A percentile compares a stretch with the other conserved stretches of the same genome.
Conservation (phyloP, 1,140 invertebrate species). For the Cotesia typhae region DNA sequence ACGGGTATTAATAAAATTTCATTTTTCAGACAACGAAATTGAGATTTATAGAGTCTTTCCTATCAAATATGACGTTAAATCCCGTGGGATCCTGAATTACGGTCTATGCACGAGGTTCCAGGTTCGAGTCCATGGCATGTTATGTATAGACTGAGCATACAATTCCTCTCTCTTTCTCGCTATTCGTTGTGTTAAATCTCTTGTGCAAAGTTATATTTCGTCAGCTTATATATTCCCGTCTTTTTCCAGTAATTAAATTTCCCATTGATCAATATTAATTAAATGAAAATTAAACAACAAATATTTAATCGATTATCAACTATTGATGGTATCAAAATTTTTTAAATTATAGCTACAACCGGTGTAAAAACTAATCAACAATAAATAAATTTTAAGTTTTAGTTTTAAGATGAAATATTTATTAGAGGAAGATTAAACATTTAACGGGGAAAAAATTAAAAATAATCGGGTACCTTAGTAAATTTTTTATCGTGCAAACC, state of each 20-base stretch:
- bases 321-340: too few relatives aligned
- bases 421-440: background rate
- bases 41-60: constrained; percentile 34
- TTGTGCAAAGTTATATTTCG: constrained; percentile 38
- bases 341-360: too few relatives aligned
- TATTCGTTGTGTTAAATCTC: constrained; percentile 19
- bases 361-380: too few relatives aligned
- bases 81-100: constrained; percentile 37
- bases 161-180: constrained; percentile 5
- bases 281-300: too few relatives aligned
- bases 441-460: constrained; percentile 12
- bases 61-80: constrained; percentile 37
- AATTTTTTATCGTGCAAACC: constrained; percentile 32
- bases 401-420: background rate
- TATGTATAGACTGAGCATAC: background rate
- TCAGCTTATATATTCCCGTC: constrained; percentile 27
- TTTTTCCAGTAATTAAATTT: constrained; percentile 29
- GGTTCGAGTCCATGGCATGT: constrained; percentile 18
- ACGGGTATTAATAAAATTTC: constrained; percentile 38
- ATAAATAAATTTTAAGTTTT: too few relatives aligned
- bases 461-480: constrained; percentile 13
- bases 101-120: constrained; percentile 29
- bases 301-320: too few relatives aligned
- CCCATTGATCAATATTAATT: background rate
- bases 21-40: constrained; percentile 35